Conservation (phyloP, 1,140 invertebrate species). For the Gryon sp. region DNA sequence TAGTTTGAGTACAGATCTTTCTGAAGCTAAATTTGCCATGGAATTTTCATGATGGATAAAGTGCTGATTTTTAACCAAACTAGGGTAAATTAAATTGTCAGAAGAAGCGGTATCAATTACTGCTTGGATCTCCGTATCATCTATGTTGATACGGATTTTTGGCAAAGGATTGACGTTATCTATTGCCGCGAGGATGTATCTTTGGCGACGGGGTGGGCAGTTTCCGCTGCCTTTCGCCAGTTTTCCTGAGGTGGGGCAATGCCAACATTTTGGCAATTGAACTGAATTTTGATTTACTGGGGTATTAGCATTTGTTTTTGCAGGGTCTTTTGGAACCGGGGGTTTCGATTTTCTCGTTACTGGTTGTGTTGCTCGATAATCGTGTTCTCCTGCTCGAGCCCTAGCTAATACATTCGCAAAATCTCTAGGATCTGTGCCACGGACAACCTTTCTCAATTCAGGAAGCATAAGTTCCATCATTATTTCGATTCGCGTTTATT, state of each 20-base stretch:
- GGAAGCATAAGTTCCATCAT: conserved; percentile 9
- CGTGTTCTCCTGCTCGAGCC: conserved; percentile 1
- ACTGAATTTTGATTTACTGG: background rate
- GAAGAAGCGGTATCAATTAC: background rate
- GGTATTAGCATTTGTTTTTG: background rate
- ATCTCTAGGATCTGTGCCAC: background rate
- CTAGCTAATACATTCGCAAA: background rate
- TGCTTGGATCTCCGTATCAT: too few species aligned
- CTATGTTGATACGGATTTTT: too few species aligned
- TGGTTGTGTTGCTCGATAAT: background rate
- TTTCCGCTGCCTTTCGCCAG: too few species aligned
- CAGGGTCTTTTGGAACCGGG: background rate
- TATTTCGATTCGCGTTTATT: background rate
- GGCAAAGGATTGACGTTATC: too few species aligned
- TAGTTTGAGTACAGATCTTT: background rate
- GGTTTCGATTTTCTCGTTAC: background rate
- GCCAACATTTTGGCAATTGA: too few species aligned
- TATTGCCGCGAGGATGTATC: too few species aligned
- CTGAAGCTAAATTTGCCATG: background rate
- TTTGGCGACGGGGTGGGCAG: too few species aligned
- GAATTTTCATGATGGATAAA: background rate
- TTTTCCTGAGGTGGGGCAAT: too few species aligned
- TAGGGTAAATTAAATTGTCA: background rate
- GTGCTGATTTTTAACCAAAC: background rate
- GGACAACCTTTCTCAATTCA: background rate